Base-by-base conservation (phyloP, 2,888 invertebrate genomes). In the Perizoma affinitatum region DNA sequence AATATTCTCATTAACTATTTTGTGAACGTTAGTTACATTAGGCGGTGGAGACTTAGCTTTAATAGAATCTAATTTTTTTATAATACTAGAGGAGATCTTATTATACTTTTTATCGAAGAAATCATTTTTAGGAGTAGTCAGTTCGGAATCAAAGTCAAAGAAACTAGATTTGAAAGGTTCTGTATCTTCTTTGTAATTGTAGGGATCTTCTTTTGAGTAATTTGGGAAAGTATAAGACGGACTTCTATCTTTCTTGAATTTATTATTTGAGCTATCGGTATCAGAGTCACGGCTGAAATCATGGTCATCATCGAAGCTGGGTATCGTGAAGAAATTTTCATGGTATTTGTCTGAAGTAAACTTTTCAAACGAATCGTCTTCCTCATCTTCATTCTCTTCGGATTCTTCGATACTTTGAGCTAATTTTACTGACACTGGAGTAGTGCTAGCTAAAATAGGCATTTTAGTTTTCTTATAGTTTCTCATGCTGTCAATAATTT, bases 41-140 rank as follows among this genome's bases (percentile, higher is more conserved):
- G 78, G 66, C 54, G 81, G 72, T 51, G 82, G 75, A 10, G 81
- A 71, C 72, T 83, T 86, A 44, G 78, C 66, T 77, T 86, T 84
- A 43, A 84, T 82, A 59, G 81, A 74, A 43, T 83, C 87, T 75
- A 94, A 81, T 61, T 93, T 92, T 71, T 93, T 92, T 63, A 87
- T 87, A 64, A 94, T 93, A 73, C 93, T 93, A 55, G 90, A 85
- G 33, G 93, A 92, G 62, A 94, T 88, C 73, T 92, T 84, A 66
- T 90, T 82, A 71, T 83, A 93, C 69, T 91, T 93, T 68, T 91
- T 86, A 72, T 94, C 94, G 65, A 94, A 94, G 66, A 86, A 87
- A 56, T 89, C 87, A 54, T 92, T 88, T 75, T 86, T 89, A 9
- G 93, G 93, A n/a, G 94, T 94, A 7, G 94, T 94, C 42, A 93